Conservation (phyloP, 2,113 vertebrate genomes). For the Eupsittula cactorum region DNA sequence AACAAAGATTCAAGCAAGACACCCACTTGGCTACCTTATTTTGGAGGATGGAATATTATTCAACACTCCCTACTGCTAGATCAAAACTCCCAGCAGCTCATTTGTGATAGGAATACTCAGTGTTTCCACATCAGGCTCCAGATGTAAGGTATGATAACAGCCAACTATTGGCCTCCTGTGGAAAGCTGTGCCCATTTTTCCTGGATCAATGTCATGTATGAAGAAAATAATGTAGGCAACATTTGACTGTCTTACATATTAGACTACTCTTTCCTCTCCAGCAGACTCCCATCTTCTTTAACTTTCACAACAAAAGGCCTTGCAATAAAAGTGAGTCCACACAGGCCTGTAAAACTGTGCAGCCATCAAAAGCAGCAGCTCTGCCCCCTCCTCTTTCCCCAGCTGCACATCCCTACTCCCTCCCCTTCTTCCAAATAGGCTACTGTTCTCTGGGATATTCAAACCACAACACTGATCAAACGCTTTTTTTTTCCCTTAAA, state of each 20-base stretch:
- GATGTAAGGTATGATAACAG: background rate
- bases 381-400: background rate
- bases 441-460: background rate
- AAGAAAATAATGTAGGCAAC: background rate
- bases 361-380: background rate
- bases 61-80: background rate
- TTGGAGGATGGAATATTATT: background rate
- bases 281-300: background rate
- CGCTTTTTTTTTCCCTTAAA: background rate
- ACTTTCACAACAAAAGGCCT: background rate
- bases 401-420: background rate
- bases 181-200: background rate
- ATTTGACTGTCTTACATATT: rapidly evolving
- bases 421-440: background rate
- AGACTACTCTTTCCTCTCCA: background rate
- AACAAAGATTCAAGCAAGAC: background rate
- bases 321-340: background rate
- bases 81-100: background rate
- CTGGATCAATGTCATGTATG: background rate
- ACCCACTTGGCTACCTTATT: background rate
- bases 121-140: background rate
- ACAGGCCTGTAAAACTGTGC: background rate
- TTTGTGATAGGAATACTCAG: background rate
- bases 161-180: background rate
- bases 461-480: background rate